Base-by-base conservation (phyloP, 2,113 vertebrate species). In the Platysteira castanea region DNA sequence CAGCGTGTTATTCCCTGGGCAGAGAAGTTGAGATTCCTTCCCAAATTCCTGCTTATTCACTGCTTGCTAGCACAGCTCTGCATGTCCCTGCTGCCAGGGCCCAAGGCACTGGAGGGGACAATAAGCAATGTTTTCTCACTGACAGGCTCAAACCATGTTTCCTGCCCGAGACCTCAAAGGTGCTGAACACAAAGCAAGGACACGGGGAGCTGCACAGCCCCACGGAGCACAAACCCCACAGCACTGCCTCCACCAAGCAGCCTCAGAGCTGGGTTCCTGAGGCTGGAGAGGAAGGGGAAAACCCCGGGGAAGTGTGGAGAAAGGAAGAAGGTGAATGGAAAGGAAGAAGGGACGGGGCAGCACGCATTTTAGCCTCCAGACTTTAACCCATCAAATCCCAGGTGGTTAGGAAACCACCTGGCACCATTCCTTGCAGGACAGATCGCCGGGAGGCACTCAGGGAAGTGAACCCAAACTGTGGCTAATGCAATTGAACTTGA, bases 321-420 rank as follows among this genome's bases (percentile, higher is more conserved):
- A 59, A 95, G 85, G 92, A 96, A 93, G 68, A 42, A 46, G 76
- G 73, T 82, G 76, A 95, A 90, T 89, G 59, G 83, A 93, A 84
- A 96, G 93, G 73, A 97, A 78, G 68, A 69, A 96, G n/a, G 41
- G 79, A 94, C 37, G 52, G 23, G 63, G 50, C 59, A 96, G 75
- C 17, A 17, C 1, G 18, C 8, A 10, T 53, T 79, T 67, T 23
- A 84, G 64, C 23, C 69, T 83, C 54, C 46, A 27, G 47, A 13
- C 15, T 74, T 95, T 93, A 96, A 97, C 85, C 79, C 90, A 47
- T 77, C 46, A 0, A 63, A 59, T 21, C 5, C 82, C 85, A 77
- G 42, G n/a, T 33, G 59, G 67, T 30, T 2, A 14, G 33, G 46
- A 56, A 42, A 42, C 42, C 42, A 42, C 42, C 42, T 17, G 39